These are phyloP conservation scores for Cladopsammia gracilis DNA, from an alignment of 64 coral and sea anemone species.

Conservation along the genomic window DNA sequence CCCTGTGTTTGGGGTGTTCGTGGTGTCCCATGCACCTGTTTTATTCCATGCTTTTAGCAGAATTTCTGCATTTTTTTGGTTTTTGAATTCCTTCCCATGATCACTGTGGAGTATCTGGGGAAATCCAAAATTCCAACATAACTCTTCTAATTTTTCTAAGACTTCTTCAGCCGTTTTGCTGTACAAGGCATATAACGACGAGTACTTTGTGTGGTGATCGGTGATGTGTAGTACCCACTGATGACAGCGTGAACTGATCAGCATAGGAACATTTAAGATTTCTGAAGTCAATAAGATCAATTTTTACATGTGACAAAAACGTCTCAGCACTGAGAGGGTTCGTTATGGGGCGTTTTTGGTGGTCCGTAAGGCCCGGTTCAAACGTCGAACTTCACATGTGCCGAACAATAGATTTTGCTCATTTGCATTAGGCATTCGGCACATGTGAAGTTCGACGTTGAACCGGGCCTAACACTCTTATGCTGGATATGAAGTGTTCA, in stretches of 20 bases:
- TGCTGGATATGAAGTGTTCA: too few species aligned
- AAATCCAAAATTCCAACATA: constrained; percentile 3
- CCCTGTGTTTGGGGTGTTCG: constrained; percentile 35
- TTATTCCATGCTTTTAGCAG: neutral
- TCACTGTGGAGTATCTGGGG: neutral
- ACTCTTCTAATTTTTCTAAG: neutral
- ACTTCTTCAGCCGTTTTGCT: constrained; percentile 31
- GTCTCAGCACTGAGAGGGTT: too few species aligned
- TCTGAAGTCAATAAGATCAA: constrained; percentile 45
- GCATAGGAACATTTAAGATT: constrained; percentile 6
- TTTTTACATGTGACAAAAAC: neutral
- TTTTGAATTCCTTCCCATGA: constrained; percentile 25
- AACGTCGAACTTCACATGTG: too few species aligned
- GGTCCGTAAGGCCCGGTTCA: too few species aligned
- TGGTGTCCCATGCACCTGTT: neutral
- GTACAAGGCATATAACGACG: neutral
- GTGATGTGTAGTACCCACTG: constrained; percentile 13
- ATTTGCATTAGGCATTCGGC: too few species aligned
- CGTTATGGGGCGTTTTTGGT: too few species aligned
- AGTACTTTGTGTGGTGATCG: constrained; percentile 35
- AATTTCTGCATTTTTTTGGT: neutral
- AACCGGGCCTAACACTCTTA: too few species aligned
- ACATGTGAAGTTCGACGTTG: too few species aligned
- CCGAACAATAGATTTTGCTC: too few species aligned
- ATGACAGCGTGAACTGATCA: constrained; percentile 1